Evolutionary conservation across 2,113 vertebrate species (phyloP).

Genomic region (Grus americana): DNA sequence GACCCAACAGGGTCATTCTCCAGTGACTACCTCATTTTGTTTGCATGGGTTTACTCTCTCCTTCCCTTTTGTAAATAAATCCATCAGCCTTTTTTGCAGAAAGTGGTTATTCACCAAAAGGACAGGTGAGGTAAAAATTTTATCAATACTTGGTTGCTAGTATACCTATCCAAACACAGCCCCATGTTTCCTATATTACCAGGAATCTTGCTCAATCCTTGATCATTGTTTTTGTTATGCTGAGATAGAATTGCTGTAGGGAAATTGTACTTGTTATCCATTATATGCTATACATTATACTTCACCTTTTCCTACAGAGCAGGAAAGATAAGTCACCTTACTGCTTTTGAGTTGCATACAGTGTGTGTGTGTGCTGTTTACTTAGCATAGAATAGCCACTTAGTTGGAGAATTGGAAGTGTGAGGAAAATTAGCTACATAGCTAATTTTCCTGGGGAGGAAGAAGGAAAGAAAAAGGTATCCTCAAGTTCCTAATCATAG

Average conservation of each 20-base stretch:
- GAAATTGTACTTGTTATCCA: neutral
- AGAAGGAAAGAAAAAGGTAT: neutral
- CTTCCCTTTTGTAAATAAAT: neutral
- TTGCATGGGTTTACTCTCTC: neutral
- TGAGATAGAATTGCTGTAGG: neutral
- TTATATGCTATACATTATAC: neutral
- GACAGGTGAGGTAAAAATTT: neutral
- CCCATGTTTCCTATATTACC: fast-evolving
- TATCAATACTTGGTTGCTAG: neutral
- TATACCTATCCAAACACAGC: neutral
- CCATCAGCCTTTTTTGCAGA: neutral
- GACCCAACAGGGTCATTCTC: neutral
- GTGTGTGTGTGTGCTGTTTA: neutral
- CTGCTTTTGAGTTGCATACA: neutral
- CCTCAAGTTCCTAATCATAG: neutral
- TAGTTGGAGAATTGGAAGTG: neutral
- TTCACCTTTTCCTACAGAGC: neutral
- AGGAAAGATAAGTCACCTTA: neutral
- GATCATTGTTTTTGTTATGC: neutral
- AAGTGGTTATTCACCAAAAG: neutral
- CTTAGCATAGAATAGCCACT: neutral
- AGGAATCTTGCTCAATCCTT: neutral
- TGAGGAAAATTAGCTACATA: neutral
- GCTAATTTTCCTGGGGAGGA: neutral
- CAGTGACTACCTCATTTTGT: neutral